phyloP scores from a whole-genome alignment of 2,113 vertebrate genomes.

The Sinocyclocheilus maitianheensis region DNA sequence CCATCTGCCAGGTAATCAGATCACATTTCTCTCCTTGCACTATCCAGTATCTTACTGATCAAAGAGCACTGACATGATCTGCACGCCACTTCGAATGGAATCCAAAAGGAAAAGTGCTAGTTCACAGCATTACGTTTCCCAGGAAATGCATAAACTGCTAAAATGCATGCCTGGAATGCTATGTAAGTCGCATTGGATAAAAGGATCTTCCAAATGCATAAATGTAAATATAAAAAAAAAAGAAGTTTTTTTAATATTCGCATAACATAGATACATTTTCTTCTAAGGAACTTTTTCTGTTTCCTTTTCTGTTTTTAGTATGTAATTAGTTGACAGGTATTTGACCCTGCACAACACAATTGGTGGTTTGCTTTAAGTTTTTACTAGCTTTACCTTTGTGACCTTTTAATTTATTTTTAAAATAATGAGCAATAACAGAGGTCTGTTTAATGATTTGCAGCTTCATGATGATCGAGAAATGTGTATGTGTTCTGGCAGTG shows the following conservation, averaged over 20 bases:
- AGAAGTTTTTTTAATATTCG: not conserved
- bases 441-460: not conserved
- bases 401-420: not conserved
- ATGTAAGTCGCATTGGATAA: not conserved
- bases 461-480: not conserved
- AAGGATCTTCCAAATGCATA: not conserved
- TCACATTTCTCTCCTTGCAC: slow-evolving; percentile 4
- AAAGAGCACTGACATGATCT: not conserved
- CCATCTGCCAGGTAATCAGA: slow-evolving; percentile 77
- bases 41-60: slow-evolving; percentile 13
- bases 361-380: not conserved
- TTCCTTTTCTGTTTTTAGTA: too few species aligned
- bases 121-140: not conserved
- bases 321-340: not conserved
- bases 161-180: not conserved
- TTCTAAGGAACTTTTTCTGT: not conserved
- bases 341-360: not conserved
- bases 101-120: not conserved
- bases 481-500: not conserved
- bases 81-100: not conserved
- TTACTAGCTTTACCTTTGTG: not conserved
- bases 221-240: not conserved
- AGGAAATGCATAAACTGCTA: not conserved
- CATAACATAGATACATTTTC: not conserved
- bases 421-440: not conserved